Evolutionary conservation across 1,140 invertebrate species (phyloP), one percentile per base, ranked within the genome.

Genomic region (Neodiprion virginianus): DNA sequence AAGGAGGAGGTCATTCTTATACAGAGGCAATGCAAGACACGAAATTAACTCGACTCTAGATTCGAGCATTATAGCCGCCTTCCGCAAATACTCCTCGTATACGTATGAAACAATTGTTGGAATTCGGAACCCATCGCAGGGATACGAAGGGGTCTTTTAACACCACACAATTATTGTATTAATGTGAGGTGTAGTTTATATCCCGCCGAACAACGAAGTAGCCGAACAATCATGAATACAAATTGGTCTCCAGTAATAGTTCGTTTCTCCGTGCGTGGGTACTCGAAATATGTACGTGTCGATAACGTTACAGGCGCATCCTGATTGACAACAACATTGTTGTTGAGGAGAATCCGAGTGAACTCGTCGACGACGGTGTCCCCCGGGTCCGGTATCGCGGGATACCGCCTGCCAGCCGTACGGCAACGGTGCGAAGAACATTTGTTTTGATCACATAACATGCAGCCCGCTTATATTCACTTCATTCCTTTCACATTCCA

Each of bases 281-380:
- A 61, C n/a, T 61, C n/a, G n/a, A 61, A 61, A 61, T 17, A 61
- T 61, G 53, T 14, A 17, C n/a, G 11, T 61, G 53, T 12, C n/a
- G 53, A 14, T 14, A 61, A 61, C 53, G 78, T 88, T 88, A 71
- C 81, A 89, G 88, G 72, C 84, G 83, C 48, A 85, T 88, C 61
- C 80, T 89, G 11, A 74, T 78, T 48, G 86, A 87, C 48, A 88
- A 83, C 71, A 88, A 88, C 71, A 85, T 88, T 9, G 72, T 86
- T 69, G 78, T 89, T 67, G 88, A 88, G 72, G 88, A 89, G 47
- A 78, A 80, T 69, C 75, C 81, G 2, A 78, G 79, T 21, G 88
- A 88, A 75, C 72, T 84, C n/a, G 80, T 81, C 8, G 87, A 88
- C n/a, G 85, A 88, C 67, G 76, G 85, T 67, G 76, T 86, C 66